Base-by-base conservation (phyloP, 2,797 vertebrate genomes). In the Acrossocheilus fasciatus region DNA sequence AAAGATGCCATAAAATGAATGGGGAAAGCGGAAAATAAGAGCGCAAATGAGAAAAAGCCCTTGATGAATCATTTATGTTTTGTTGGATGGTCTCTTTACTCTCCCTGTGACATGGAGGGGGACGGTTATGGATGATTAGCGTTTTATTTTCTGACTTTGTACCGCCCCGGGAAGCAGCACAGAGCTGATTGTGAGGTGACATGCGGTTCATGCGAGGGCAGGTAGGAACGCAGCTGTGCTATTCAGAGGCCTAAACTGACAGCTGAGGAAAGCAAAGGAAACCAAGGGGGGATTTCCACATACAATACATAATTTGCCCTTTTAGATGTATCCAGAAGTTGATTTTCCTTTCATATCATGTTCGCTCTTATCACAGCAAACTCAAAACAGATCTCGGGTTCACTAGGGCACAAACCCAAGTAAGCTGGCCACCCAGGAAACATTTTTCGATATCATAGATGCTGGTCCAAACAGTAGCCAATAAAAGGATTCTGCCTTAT, bases 41-140 rank as follows among this genome's bases (percentile, higher is more conserved):
- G 54, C 4, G 72, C 76, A 73, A 81, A 83, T 76, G 83, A 81
- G 85, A 86, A 59, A 69, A 82, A 70, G 87, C 64, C 52, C 87
- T 86, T 89, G 87, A 86, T 89, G 78, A 90, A 89, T 88, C 81
- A 86, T 91, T 89, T 90, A 85, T 89, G 85, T 87, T 85, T 87
- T 66, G 83, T 88, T 89, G 79, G 84, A 88, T 83, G 84, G 57
- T 66, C 82, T 77, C 70, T 81, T 80, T 77, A 54, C 50, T 80
- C 77, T 83, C 52, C 54, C 50, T 43, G 23, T 89, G 70, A 75
- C 84, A 64, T 69, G 72, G 54, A 18, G 62, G 45, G 77, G 59
- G 84, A 43, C 77, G 45, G 74, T 82, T 81, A 80, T 83, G 47
- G 76, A 62, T 82, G 82, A 86, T 90, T 85, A 82, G 64, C 36